A percentile compares a stretch with the other conserved stretches of the same genome.
Conservation (phyloP, 2,888 invertebrate species). For the Heteropelma amictum region DNA sequence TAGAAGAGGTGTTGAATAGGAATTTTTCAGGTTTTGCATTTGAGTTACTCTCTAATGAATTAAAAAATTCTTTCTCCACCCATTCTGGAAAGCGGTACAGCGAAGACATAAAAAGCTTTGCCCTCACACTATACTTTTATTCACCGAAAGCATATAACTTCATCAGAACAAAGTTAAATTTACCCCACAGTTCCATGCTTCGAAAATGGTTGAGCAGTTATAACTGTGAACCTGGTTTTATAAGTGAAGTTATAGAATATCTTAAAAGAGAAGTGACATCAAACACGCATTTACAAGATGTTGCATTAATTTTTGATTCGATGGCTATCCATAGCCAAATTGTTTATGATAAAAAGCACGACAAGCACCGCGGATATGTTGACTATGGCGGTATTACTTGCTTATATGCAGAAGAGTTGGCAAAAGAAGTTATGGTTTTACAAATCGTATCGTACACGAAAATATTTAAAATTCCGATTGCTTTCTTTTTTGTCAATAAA, state of each 20-base stretch:
- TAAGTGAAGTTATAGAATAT: not conserved
- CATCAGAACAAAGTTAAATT: not conserved
- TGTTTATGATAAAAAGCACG: slow-evolving; percentile 24
- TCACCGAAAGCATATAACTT: not conserved
- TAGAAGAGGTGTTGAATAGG: not conserved
- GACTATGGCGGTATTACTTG: slow-evolving; percentile 21
- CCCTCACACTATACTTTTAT: not conserved
- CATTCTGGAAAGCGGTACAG: not conserved
- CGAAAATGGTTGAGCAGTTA: not conserved
- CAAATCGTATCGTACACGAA: slow-evolving; percentile 21
- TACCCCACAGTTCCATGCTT: not conserved
- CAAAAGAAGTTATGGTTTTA: slow-evolving; percentile 16
- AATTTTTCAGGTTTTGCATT: not conserved
- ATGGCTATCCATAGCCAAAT: slow-evolving; percentile 23
- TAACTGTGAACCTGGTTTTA: not conserved
- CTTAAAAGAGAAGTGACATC: not conserved
- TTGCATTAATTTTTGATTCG: slow-evolving; percentile 29
- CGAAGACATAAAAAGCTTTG: not conserved
- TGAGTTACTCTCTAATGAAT: not conserved
- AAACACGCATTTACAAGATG: not conserved
- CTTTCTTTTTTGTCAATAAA: slow-evolving; percentile 12
- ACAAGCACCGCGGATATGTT: slow-evolving; percentile 3
- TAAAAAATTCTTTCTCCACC: not conserved
- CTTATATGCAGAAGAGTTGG: slow-evolving; percentile 2
- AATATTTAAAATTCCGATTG: slow-evolving; percentile 25